Evolutionary conservation across 2,888 invertebrate species (phyloP), one percentile per base, ranked within the genome.

Genomic region (Anodontia alba): DNA sequence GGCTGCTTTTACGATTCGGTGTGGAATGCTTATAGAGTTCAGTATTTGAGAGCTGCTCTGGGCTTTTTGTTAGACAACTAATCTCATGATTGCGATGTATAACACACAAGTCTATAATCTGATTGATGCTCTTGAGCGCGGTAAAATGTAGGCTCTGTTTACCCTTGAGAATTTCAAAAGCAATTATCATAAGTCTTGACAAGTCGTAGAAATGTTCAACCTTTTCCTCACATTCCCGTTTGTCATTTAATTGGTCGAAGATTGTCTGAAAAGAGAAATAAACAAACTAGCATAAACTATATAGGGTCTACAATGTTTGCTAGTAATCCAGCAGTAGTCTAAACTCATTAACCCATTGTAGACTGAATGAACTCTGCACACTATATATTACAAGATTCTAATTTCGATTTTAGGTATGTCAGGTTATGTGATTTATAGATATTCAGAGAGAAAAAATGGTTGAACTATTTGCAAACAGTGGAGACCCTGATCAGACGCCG

Each of bases 61-160:
- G 73, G 51, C 81, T 81, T 78, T 87, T 87, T 5, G 81, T 76
- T 70, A 84, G 77, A 26, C 79, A 77, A 57, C 79, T 84, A 26
- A 91, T 87, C 78, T 94, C 92, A 84, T 93, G 92, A 76, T 93
- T 92, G 74, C 95, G 92, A 92, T 95, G 91, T 84, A 95, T 94
- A 71, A 95, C 93, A 80, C 95, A 95, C 33, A 95, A 95, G 93
- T 96, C 96, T 75, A 96, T 93, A 51, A 95, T 94, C 77, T 92
- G 88, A 93, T 96, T 96, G 85, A 96, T 95, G 76, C 96, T 95
- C 86, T 95, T 95, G 90, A 96, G 95, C 5, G 96, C 96, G 0
- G 96, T 96, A 93, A 96, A 96, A 91, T 96, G 96, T 26, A 96
- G 94, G 76, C 95, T 95, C 88, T 96, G 96, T 7, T 96, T 95